phyloP scores from a whole-genome alignment of 2,888 invertebrate genomes.

The Smittia aterrima region DNA sequence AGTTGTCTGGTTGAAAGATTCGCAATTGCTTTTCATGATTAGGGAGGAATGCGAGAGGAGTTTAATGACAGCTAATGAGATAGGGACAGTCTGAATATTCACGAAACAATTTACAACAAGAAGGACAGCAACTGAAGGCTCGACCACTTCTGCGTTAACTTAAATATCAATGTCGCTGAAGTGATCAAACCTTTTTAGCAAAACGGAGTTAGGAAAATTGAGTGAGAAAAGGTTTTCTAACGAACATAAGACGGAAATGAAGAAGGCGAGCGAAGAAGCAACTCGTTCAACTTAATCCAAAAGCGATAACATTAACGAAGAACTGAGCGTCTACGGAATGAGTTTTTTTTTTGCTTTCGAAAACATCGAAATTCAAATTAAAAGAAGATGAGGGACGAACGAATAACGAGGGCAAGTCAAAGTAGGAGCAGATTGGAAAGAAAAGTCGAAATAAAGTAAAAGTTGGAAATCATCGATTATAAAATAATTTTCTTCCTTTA shows the following conservation, averaged over 20 bases:
- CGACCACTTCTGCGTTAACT: no score
- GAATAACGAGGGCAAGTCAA: background rate
- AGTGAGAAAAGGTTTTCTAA: no score
- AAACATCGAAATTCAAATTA: background rate
- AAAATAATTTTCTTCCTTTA: slow-evolving; percentile 11
- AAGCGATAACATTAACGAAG: slow-evolving; percentile 35
- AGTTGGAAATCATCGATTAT: slow-evolving; percentile 19
- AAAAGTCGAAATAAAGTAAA: background rate
- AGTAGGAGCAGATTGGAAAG: background rate
- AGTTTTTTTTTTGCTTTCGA: background rate
- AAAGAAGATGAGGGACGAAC: background rate
- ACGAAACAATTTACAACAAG: background rate
- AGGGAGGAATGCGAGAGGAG: background rate
- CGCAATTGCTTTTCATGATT: no score
- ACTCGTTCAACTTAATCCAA: slow-evolving; percentile 22
- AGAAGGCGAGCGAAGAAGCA: background rate
- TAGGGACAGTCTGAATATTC: background rate
- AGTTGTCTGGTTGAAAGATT: background rate
- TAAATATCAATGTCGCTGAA: no score
- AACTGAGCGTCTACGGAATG: background rate
- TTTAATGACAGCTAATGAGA: background rate
- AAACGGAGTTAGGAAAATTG: no score
- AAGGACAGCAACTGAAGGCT: no score
- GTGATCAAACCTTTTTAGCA: no score
- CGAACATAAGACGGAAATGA: slow-evolving; percentile 45